phyloP scores from a whole-genome alignment of 1,140 invertebrate species.

The Camponotus floridanus region DNA sequence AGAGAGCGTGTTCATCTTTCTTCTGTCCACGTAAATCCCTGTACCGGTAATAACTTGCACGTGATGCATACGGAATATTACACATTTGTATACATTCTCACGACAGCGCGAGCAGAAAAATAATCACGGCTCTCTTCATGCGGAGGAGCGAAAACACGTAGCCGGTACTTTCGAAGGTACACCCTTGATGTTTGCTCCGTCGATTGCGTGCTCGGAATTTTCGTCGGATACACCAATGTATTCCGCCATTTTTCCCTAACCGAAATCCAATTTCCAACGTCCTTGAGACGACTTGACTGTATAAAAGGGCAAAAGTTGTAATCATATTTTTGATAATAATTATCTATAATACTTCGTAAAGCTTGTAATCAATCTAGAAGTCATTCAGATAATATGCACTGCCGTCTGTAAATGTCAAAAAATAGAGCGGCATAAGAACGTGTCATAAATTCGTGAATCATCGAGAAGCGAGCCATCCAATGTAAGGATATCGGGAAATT shows the following conservation, averaged over 20 bases:
- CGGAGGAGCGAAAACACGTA: slow-evolving; percentile 19
- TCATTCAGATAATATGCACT: neutral
- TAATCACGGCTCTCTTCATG: slow-evolving; percentile 68
- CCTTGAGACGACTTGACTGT: neutral
- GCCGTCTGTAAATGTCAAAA: neutral
- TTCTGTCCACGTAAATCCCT: slow-evolving; percentile 8
- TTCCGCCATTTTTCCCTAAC: slow-evolving; percentile 56
- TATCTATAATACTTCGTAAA: neutral
- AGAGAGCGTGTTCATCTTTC: neutral
- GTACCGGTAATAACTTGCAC: slow-evolving; percentile 40
- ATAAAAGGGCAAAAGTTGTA: slow-evolving; percentile 2
- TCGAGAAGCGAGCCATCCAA: neutral
- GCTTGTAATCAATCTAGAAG: neutral
- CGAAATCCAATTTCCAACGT: slow-evolving; percentile 73
- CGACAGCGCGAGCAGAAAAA: slow-evolving; percentile 54
- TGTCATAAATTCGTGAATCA: slow-evolving; percentile 20
- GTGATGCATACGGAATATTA: slow-evolving; percentile 60
- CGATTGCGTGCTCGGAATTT: slow-evolving; percentile 75
- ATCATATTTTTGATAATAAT: slow-evolving; percentile 3
- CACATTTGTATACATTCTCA: slow-evolving; percentile 59
- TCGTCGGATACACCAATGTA: slow-evolving; percentile 21
- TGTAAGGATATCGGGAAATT: slow-evolving; percentile 28
- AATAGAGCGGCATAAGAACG: neutral
- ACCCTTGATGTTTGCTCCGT: slow-evolving; percentile 71
- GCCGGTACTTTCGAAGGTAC: slow-evolving; percentile 35